Conservation (phyloP, 2,888 invertebrate species). For the Euphydryas editha region DNA sequence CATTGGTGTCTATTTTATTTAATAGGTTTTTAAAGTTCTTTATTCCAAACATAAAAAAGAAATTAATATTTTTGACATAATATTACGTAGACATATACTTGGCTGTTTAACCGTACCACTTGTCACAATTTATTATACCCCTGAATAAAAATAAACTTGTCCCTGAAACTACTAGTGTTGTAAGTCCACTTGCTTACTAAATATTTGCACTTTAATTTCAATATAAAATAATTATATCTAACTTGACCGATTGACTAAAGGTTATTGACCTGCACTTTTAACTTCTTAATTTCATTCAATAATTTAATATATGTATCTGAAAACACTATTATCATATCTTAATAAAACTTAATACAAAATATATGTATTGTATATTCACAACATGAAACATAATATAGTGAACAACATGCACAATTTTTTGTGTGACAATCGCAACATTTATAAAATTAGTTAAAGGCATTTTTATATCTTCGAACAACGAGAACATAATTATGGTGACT, state of each 20-base stretch:
- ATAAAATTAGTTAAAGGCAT: constrained; percentile 39
- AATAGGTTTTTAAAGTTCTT: too few relatives aligned
- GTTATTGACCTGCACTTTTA: neutral
- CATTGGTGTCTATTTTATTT: too few relatives aligned
- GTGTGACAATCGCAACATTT: constrained; percentile 37
- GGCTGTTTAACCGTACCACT: too few relatives aligned
- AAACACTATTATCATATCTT: constrained; percentile 23
- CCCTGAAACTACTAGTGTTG: too few relatives aligned
- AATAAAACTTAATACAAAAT: constrained; percentile 42
- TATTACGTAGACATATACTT: too few relatives aligned
- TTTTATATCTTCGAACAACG: constrained; percentile 24
- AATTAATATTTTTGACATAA: too few relatives aligned
- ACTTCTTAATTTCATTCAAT: constrained; percentile 8
- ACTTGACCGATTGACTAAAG: neutral
- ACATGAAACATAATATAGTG: constrained; percentile 30
- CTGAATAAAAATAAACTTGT: too few relatives aligned
- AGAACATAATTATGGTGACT: neutral
- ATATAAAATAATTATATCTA: neutral
- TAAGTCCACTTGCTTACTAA: too few relatives aligned
- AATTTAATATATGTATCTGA: constrained; percentile 25
- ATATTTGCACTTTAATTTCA: neutral
- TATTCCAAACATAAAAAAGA: too few relatives aligned
- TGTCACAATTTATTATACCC: too few relatives aligned
- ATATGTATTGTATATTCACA: constrained; percentile 36
- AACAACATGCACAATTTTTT: too few relatives aligned